Conservation (phyloP, 2,888 invertebrate genomes). For the Biston betularia region DNA sequence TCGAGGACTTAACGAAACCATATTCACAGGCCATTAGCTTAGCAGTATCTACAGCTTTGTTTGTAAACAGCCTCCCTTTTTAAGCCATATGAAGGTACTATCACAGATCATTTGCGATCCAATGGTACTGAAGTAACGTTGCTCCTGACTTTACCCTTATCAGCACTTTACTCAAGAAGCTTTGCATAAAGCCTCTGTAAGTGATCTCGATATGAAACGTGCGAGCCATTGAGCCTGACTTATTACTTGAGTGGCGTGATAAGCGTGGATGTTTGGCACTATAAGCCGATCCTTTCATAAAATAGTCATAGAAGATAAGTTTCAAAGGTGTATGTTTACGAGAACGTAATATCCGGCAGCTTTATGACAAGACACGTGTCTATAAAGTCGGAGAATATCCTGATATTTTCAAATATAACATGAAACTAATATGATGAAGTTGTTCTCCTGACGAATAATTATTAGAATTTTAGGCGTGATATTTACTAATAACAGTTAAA, state of each 20-base stretch:
- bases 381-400: constrained; percentile 6
- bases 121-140: constrained; percentile 77
- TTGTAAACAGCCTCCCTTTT: constrained; percentile 61
- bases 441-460: neutral
- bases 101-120: constrained; percentile 76
- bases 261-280: constrained; percentile 29
- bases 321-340: constrained; percentile 26
- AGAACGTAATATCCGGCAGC: constrained; percentile 17
- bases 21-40: constrained; percentile 67
- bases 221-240: constrained; percentile 45
- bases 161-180: constrained; percentile 58
- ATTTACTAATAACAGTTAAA: too few species aligned
- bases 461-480: too few species aligned
- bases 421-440: neutral
- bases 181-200: constrained; percentile 58
- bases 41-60: constrained; percentile 63
- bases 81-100: constrained; percentile 70
- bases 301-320: constrained; percentile 31
- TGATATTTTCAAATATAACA: neutral
- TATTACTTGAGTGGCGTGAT: constrained; percentile 41
- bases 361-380: constrained; percentile 20
- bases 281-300: constrained; percentile 33
- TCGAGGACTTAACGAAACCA: constrained; percentile 37
- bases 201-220: constrained; percentile 51
- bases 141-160: constrained; percentile 62